Base-by-base conservation (phyloP, 2,888 invertebrate species). In the Arrhopalites spinosus region DNA sequence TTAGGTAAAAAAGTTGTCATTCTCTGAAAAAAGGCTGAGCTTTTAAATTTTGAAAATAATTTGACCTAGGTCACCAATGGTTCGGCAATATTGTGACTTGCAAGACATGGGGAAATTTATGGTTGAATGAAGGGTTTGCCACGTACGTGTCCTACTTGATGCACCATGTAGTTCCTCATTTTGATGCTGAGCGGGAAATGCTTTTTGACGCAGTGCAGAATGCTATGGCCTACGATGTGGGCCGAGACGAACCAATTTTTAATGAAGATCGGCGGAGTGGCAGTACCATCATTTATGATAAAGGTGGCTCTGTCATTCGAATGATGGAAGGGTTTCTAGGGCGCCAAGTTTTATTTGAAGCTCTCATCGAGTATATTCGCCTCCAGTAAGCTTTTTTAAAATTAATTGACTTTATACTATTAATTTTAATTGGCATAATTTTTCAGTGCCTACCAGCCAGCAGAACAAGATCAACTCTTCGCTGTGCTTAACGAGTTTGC, bases 221-320 rank as follows among this genome's bases (percentile, higher is more conserved):
- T 45, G 69, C 75, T 69, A 1, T 75, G 17, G n/a, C n/a, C n/a
- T 70, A 70, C 15, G 75, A 75, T n/a, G 77, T 74, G 25, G 75
- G 50, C 27, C n/a, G 25, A 17, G 45, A 75, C 30, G 30, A 25
- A 8, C 75, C 75, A 17, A 47, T 0, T 11, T 27, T 43, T 5
- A 75, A 75, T 45, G 2, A 63, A 63, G 0, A 25, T 47, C 11
- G 69, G 56, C 3, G 68, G 66, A 29, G 67, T 91, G 5, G 73
- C 50, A 36, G 61, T 20, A 63, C 63, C 2, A 56, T 63, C 2
- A 70, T 63, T 20, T 75, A 75, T 50, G 66, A 53, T n/a, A 72
- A 72, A 36, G 91, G 90, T 29, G 76, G 74, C 17, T 68, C 75
- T 0, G 30, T 75, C 7, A 50, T 75, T 43, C 36, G 75, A 1